Conservation (phyloP, 2,888 invertebrate species). For the Ischnura elegans region DNA sequence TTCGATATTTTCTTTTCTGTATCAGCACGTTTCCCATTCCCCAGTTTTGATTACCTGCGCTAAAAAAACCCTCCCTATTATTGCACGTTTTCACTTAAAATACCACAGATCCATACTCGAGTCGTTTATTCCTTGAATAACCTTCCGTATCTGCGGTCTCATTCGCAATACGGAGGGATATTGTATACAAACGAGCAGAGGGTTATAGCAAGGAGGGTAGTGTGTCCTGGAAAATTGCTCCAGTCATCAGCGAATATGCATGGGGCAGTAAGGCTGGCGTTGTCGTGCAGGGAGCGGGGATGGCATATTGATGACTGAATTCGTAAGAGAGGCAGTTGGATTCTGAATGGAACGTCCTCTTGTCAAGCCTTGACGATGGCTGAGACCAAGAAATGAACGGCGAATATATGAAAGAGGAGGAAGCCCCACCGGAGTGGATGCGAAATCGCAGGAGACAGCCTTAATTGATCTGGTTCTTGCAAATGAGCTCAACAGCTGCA, state of each 20-base stretch:
- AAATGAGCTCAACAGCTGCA: neutral
- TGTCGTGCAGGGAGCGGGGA: neutral
- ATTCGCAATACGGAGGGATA: too few relatives aligned
- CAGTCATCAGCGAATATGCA: conserved; percentile 51
- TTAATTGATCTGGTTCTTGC: neutral
- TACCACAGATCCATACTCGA: too few relatives aligned
- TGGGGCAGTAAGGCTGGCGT: neutral
- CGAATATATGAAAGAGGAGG: neutral
- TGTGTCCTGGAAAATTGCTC: neutral
- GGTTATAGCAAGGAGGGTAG: neutral
- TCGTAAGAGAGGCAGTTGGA: too few relatives aligned
- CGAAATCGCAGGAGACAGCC: neutral
- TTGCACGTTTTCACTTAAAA: too few relatives aligned
- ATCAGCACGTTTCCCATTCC: too few relatives aligned
- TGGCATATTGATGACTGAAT: conserved; percentile 46
- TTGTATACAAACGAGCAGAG: neutral
- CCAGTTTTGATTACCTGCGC: too few relatives aligned
- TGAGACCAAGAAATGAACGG: neutral
- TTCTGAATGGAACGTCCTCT: too few relatives aligned
- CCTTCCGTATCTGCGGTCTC: too few relatives aligned
- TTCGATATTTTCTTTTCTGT: too few relatives aligned
- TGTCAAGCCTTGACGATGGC: neutral
- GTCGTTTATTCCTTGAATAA: too few relatives aligned
- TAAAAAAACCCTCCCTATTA: too few relatives aligned
- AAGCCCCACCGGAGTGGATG: too few relatives aligned